Conservation (phyloP, 35 echinoderm and acorn worm genomes). For the Anneissia japonica region DNA sequence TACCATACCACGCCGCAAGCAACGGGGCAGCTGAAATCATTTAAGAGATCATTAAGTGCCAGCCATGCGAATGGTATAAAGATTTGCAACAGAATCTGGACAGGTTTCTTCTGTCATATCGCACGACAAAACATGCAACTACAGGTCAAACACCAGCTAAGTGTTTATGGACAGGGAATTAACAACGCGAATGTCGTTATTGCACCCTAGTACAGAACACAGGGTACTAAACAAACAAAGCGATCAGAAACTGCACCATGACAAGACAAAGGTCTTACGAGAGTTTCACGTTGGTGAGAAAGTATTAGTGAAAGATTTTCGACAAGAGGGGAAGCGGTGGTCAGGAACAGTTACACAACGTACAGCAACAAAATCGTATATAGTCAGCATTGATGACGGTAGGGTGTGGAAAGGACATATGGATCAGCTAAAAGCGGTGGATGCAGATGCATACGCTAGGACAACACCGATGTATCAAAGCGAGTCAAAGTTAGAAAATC, state of each 20-base stretch:
- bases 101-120: no score
- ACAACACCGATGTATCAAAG: no score
- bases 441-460: no score
- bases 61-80: neutral
- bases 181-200: neutral
- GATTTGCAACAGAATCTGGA: no score
- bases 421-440: no score
- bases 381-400: neutral
- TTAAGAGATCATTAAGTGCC: neutral
- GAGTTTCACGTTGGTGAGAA: slow-evolving; percentile 11
- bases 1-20: no score
- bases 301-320: slow-evolving; percentile 8
- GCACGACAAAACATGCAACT: no score
- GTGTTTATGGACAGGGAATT: slow-evolving; percentile 11
- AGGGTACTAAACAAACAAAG: neutral
- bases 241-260: slow-evolving; percentile 4
- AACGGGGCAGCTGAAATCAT: neutral
- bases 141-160: neutral
- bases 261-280: neutral
- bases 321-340: neutral
- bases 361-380: neutral
- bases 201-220: neutral
- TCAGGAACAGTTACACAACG: neutral
- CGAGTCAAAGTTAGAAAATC: no score
- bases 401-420: no score